Base-by-base conservation (phyloP, 2,888 invertebrate species). In the Platynereis dumerilii region DNA sequence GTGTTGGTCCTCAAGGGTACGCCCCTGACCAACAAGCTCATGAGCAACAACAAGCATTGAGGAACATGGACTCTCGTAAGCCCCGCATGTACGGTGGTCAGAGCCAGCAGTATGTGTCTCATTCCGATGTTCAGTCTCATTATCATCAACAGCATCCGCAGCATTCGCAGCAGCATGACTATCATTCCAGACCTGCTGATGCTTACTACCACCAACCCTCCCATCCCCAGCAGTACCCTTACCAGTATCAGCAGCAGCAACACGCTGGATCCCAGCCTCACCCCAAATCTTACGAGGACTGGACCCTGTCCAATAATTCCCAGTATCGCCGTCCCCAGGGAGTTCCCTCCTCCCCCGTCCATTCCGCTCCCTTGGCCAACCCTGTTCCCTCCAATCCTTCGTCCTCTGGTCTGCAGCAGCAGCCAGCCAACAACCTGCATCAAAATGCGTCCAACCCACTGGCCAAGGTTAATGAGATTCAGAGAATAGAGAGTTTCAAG, bases 271-370 rank as follows among this genome's bases (percentile, higher is more conserved):
- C 27, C n/a, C 52, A 60, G 26, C 5, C 45, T 20, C 48, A 27
- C 12, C 44, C 44, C 22, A 22, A 26, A 26, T 27, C 57, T 27
- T 75, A 74, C 58, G 73, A 78, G 45, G 74, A 76, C 63, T 79
- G 77, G 66, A 80, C 80, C 1, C 62, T 80, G 65, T 80, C 80
- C 0, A 75, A 70, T 12, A 76, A 74, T 68, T 76, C 77, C 58
- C 78, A 75, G 53, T 79, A 79, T 65, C 67, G 78, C 0, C 64
- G 80, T 34, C 55, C 61, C 24, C 54, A 44, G 7, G 22, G 39
- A n/a, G 34, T 42, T 52, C 45, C 45, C n/a, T 29, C 26, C 20
- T 29, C 54, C 10, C 61, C 61, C 17, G 45, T 39, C 1, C 29
- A 60, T n/a, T 34, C n/a, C 53, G 52, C 28, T 45, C 29, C 29